Evolutionary conservation across 2,797 vertebrate species (phyloP).

Genomic region (Sebastes elongatus): DNA sequence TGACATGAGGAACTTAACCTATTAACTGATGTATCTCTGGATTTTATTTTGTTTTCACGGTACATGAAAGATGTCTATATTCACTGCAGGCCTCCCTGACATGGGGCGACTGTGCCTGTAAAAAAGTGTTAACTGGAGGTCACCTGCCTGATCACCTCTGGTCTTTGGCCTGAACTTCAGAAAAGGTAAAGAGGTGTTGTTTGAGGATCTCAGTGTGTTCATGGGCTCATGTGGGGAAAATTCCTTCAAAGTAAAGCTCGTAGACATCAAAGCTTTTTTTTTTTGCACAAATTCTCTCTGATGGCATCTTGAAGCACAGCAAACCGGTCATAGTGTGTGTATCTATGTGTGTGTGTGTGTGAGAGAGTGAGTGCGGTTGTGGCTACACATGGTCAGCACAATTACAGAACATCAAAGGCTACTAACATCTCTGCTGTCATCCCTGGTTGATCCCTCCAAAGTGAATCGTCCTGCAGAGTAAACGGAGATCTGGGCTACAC

Average conservation of each 20-base stretch:
- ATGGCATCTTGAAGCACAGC: constrained; percentile 58
- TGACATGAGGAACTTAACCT: constrained; percentile 6
- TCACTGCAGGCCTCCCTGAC: constrained; percentile 9
- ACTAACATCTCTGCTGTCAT: constrained; percentile 54
- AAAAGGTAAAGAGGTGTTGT: constrained; percentile 26
- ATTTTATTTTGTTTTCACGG: background rate
- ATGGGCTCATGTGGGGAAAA: constrained; percentile 42
- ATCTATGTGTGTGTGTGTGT: background rate
- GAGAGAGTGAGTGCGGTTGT: constrained; percentile 2
- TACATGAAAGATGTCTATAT: background rate
- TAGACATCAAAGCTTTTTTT: constrained; percentile 64
- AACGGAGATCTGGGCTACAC: constrained; percentile 28
- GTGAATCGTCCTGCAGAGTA: constrained; percentile 50
- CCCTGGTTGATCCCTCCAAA: constrained; percentile 33
- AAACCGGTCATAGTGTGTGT: constrained; percentile 31
- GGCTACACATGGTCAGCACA: constrained; percentile 61
- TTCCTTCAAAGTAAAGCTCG: constrained; percentile 61
- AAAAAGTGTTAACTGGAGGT: constrained; percentile 22
- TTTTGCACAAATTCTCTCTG: constrained; percentile 48
- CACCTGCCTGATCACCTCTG: constrained; percentile 24
- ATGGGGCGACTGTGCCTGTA: background rate
- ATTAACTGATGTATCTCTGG: background rate
- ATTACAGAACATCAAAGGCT: constrained; percentile 70
- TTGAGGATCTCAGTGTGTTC: constrained; percentile 32
- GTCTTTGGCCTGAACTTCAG: constrained; percentile 41